Base-by-base conservation (phyloP, 92 coral and sea anemone species). In the Diadumene lineata region DNA sequence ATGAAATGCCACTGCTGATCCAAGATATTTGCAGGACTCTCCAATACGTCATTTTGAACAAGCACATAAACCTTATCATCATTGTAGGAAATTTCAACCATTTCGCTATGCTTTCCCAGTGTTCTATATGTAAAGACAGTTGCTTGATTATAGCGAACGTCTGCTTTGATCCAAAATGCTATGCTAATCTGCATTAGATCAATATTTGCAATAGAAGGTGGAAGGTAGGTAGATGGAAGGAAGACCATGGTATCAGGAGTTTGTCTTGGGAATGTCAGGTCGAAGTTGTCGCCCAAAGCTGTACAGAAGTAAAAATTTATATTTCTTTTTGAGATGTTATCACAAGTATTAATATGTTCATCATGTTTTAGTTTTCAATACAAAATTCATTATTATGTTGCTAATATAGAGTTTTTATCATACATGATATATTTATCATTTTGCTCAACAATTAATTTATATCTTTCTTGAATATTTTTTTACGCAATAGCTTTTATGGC, bases 71-170 rank as follows among this genome's bases (percentile, higher is more conserved):
- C 58, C 30, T 43, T 43, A 7, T 68, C 38, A n/a, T 78, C 74
- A 46, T 67, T 66, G 31, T 74, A 64, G 19, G 85, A 76, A 50
- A 87, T 69, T n/a, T 79, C 79, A 0, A 87, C 50, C 31, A n/a
- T 68, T 31, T 87, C 83, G 26, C 71, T 56, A 16, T 60, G 67
- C 34, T 53, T 26, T 22, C 21, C 38, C 22, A 83, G 86, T n/a
- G 80, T 82, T 55, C 60, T 64, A 70, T 87, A 87, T 19, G 88
- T 79, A n/a, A 87, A 56, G 53, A 87, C 22, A 27, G 92, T 87
- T 8, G 88, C 92, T 70, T 83, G 58, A 4, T 63, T 56, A 73
- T 50, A 72, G n/a, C 56, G 64, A 17, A 74, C 71, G 57, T 81
- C 81, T 19, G 77, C 73, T 29, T 75, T 82, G 66, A 77, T 75